A percentile compares a stretch with the other conserved stretches of the same genome.
Conservation (phyloP, 2,888 invertebrate species). For the Acronicta psi region DNA sequence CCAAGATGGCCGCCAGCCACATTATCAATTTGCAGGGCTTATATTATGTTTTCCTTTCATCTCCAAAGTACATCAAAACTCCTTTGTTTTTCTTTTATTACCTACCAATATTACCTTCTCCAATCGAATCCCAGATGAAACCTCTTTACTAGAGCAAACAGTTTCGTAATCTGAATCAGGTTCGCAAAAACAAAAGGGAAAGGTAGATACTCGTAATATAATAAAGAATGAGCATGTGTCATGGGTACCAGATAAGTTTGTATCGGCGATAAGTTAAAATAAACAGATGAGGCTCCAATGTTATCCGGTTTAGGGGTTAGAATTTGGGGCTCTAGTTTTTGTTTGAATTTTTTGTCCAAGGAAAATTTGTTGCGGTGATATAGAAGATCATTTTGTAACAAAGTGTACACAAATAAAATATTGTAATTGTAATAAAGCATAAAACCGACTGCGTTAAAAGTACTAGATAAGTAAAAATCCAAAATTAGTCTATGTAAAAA, state of each 20-base stretch:
- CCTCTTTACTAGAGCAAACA: constrained; percentile 45
- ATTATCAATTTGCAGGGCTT: constrained; percentile 17
- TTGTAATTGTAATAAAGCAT: too few relatives aligned
- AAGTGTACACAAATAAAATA: too few relatives aligned
- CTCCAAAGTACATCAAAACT: background rate
- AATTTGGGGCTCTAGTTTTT: constrained; percentile 16
- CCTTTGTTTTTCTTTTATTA: constrained; percentile 29
- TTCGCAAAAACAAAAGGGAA: constrained; percentile 39
- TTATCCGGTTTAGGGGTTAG: constrained; percentile 6
- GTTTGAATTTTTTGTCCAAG: background rate
- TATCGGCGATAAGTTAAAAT: constrained; percentile 49
- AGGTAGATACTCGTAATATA: constrained; percentile 27
- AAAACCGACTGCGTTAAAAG: too few relatives aligned
- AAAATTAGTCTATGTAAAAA: too few relatives aligned
- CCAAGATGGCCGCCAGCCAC: too few relatives aligned
- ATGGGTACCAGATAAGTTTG: constrained; percentile 46
- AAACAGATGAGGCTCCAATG: constrained; percentile 53
- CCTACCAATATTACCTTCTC: constrained; percentile 2
- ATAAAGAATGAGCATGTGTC: constrained; percentile 55
- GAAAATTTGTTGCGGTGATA: too few relatives aligned
- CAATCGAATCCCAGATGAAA: constrained; percentile 34
- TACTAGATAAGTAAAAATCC: too few relatives aligned
- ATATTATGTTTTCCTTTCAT: constrained; percentile 33
- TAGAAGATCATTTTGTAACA: too few relatives aligned
- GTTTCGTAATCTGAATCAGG: constrained; percentile 28